phyloP scores from a whole-genome alignment of 1,140 invertebrate species.

The Portunus trituberculatus region DNA sequence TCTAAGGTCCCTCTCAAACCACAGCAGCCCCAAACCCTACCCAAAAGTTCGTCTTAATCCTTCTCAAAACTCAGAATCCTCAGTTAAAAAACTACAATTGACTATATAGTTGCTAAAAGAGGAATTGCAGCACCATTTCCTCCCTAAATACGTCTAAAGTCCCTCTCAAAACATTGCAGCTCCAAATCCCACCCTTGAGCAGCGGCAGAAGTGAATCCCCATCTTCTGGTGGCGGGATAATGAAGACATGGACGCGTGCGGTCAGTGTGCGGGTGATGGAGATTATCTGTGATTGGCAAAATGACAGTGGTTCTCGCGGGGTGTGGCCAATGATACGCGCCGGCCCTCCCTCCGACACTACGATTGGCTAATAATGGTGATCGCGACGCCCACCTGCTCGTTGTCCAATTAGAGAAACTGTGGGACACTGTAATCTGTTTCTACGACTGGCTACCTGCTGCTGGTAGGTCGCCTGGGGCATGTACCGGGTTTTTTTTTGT shows the following conservation, averaged over 20 bases:
- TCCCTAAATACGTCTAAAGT: no score
- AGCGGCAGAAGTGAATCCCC: neutral
- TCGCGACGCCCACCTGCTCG: conserved; percentile 54
- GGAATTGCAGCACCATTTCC: no score
- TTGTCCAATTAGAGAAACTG: conserved; percentile 74
- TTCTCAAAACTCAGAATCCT: no score
- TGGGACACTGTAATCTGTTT: conserved; percentile 72
- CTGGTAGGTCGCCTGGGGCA: neutral
- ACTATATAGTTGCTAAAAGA: no score
- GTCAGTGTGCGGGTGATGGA: neutral
- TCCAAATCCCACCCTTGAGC: neutral
- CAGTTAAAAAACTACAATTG: no score
- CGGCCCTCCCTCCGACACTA: conserved; percentile 33
- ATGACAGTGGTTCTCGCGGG: conserved; percentile 43
- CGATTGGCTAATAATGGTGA: conserved; percentile 69
- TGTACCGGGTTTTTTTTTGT: neutral
- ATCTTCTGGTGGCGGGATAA: neutral
- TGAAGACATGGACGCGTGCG: conserved; percentile 33
- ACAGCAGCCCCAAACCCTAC: neutral
- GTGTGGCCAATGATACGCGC: conserved; percentile 48
- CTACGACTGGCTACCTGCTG: conserved; percentile 66
- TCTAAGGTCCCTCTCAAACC: no score
- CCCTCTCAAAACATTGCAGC: no score
- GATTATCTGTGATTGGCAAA: conserved; percentile 59
- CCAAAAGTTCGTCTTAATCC: no score